These are phyloP conservation scores for Copidosoma aretas DNA, from an alignment of 2,888 invertebrate species.

Conservation along the genomic window DNA sequence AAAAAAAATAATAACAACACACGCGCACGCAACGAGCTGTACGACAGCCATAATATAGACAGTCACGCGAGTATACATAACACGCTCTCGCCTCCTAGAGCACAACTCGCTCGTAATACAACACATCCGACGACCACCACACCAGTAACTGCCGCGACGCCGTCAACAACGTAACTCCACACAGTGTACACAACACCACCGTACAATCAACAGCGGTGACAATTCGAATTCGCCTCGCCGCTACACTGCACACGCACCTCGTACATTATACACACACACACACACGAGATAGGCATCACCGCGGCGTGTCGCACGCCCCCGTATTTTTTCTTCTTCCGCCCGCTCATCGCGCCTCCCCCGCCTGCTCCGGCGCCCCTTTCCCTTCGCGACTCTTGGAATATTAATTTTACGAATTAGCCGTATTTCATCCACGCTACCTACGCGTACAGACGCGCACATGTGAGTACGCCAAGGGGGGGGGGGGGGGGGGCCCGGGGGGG, in stretches of 20 bases:
- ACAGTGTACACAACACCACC: too few species aligned
- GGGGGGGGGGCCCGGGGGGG: neutral
- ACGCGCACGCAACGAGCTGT: neutral
- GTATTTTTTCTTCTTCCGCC: neutral
- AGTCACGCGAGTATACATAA: neutral
- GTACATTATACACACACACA: too few species aligned
- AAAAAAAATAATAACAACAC: neutral
- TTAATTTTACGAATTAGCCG: slow-evolving; percentile 25
- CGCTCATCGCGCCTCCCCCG: neutral
- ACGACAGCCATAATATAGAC: neutral
- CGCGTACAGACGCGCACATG: neutral
- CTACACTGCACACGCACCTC: too few species aligned
- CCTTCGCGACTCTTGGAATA: slow-evolving; percentile 20
- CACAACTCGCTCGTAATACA: neutral
- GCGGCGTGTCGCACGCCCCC: too few species aligned
- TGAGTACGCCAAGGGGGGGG: neutral
- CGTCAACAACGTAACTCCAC: too few species aligned
- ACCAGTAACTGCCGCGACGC: too few species aligned
- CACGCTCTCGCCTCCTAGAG: neutral
- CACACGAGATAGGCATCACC: too few species aligned
- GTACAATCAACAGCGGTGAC: too few species aligned
- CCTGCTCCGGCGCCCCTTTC: too few species aligned
- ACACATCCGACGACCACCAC: too few species aligned
- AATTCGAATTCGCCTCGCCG: too few species aligned
- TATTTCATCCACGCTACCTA: slow-evolving; percentile 11